Base-by-base conservation (phyloP, 2,888 invertebrate species). In the Drosophila barbarae region DNA sequence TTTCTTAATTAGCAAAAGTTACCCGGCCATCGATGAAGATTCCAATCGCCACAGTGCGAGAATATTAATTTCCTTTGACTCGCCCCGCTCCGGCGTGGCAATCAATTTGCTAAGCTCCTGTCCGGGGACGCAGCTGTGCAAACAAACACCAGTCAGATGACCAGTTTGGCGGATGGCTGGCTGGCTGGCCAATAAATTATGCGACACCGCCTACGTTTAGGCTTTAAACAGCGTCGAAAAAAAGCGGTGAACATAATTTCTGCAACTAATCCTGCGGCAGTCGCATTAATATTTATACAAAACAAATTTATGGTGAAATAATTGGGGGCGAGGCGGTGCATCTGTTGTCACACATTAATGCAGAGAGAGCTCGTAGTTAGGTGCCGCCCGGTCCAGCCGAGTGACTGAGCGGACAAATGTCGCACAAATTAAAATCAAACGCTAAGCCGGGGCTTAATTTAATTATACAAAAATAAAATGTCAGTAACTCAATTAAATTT, bases 401-500 rank as follows among this genome's bases (percentile, higher is more conserved):
- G 38, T 30, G 53, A 50, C 52, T 41, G 60, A 56, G 59, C 80
- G 69, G 76, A 68, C 81, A 73, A 84, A 82, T 82, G 79, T 82
- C 79, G 83, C 83, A 82, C 84, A 80, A 87, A 87, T 88, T 88
- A 87, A 87, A 87, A 87, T 87, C 87, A 87, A 87, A 88, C 84
- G 86, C 86, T 87, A 87, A 87, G 84, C 88, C 74, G 67, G 71
- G 77, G 87, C 87, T 87, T 87, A 86, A 88, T 87, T 88, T 86
- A 88, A 87, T 87, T 88, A 86, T 87, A 87, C 87, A 79, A 85
- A 88, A 88, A 88, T 87, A 87, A 88, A 87, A 88, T 86, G 87
- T 87, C 87, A 88, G 86, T 86, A 87, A 88, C 88, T 88, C 87
- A 87, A 87, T 87, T 87, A 87, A 87, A 87, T 85, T 87, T 87